These are phyloP conservation scores for Alectoris magna DNA, from an alignment of 2,797 vertebrate genomes.

Conservation along the genomic window DNA sequence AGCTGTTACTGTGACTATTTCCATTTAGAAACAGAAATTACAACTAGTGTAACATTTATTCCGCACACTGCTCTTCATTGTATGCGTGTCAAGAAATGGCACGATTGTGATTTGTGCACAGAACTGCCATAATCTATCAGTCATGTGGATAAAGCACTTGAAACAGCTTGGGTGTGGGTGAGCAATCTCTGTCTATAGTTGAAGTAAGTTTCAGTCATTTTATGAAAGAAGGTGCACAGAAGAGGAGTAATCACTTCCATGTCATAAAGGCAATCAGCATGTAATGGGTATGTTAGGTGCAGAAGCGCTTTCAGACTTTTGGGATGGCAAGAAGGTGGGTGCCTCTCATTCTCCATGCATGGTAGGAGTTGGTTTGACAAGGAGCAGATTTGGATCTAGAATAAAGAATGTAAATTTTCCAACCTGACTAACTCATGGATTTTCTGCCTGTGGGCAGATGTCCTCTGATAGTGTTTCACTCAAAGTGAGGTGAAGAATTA, in stretches of 20 bases:
- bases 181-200: neutral
- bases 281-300: neutral
- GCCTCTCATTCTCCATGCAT: neutral
- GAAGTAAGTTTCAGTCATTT: neutral
- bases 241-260: neutral
- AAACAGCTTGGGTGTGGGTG: neutral
- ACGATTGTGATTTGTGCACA: neutral
- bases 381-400: neutral
- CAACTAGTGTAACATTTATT: neutral
- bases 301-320: neutral
- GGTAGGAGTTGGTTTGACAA: neutral
- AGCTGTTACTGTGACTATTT: neutral
- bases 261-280: neutral
- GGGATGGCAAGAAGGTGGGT: neutral
- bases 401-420: neutral
- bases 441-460: neutral
- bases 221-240: neutral
- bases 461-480: neutral
- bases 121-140: neutral
- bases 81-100: neutral
- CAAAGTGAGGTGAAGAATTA: neutral
- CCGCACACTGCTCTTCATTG: neutral
- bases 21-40: neutral
- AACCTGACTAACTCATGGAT: neutral
- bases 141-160: neutral